Conservation (phyloP, 2,888 invertebrate genomes). For the Agonum fuliginosum region DNA sequence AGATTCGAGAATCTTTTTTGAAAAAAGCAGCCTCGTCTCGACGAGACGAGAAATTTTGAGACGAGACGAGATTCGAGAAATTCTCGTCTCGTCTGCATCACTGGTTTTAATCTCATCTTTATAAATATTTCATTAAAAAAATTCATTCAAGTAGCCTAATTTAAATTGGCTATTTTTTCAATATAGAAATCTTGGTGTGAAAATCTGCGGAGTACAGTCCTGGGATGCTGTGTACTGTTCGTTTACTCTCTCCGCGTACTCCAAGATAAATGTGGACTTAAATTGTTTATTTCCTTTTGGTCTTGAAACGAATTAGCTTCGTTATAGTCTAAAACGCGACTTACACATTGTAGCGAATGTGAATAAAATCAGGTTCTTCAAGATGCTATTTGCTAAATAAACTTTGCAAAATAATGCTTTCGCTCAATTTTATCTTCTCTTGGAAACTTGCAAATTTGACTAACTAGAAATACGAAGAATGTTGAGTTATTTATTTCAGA, state of each 20-base stretch:
- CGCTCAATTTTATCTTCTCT: slow-evolving; percentile 7
- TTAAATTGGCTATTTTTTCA: no score
- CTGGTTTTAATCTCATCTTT: no score
- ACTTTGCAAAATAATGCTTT: slow-evolving; percentile 12
- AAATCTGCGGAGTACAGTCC: neutral
- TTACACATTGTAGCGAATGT: slow-evolving; percentile 41
- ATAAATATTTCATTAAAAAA: no score
- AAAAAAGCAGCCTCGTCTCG: no score
- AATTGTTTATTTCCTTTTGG: slow-evolving; percentile 56
- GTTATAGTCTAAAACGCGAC: slow-evolving; percentile 30
- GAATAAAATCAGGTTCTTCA: slow-evolving; percentile 24
- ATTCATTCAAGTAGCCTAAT: no score
- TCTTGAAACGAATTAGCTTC: slow-evolving; percentile 53
- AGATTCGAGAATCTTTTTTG: no score
- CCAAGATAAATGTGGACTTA: slow-evolving; percentile 52
- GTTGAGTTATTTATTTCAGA: no score
- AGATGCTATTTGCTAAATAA: slow-evolving; percentile 24
- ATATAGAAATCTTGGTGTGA: neutral
- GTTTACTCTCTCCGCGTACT: slow-evolving; percentile 20
- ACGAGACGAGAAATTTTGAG: no score
- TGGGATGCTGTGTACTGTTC: slow-evolving; percentile 18
- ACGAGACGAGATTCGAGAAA: no score
- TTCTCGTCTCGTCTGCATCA: no score
- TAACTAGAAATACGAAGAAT: neutral
- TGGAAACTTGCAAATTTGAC: slow-evolving; percentile 6